Conservation (phyloP, 2,888 invertebrate species). For the Linyphia triangularis region DNA sequence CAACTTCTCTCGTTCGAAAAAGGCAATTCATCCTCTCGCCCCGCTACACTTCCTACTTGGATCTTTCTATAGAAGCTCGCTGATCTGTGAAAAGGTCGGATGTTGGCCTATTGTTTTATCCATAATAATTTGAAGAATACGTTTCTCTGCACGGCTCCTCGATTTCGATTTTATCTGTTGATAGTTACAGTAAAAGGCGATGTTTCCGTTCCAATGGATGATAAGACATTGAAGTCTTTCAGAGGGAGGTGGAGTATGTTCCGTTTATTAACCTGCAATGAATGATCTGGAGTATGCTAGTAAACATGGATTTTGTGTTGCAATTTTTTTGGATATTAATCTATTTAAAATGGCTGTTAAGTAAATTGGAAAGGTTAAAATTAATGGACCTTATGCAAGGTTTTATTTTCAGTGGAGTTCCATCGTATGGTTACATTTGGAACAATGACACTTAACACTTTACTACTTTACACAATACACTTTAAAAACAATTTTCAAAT, state of each 20-base stretch:
- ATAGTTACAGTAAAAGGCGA: neutral
- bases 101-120: neutral
- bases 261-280: too few species aligned
- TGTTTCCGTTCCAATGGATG: neutral
- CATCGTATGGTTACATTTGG: too few species aligned
- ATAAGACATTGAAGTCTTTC: neutral
- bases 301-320: too few species aligned
- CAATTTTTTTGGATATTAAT: too few species aligned
- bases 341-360: too few species aligned
- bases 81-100: conserved; percentile 8
- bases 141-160: neutral
- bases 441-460: too few species aligned
- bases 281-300: too few species aligned
- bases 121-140: neutral
- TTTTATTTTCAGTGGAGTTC: too few species aligned
- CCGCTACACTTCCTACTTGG: neutral
- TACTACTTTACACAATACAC: too few species aligned
- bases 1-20: neutral
- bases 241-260: neutral
- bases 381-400: too few species aligned
- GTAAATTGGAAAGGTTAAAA: too few species aligned
- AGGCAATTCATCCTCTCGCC: neutral
- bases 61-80: neutral
- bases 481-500: too few species aligned
- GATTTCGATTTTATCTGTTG: neutral